Evolutionary conservation across 2,113 vertebrate genomes (phyloP).

Genomic region (Malaclemys terrapin): DNA sequence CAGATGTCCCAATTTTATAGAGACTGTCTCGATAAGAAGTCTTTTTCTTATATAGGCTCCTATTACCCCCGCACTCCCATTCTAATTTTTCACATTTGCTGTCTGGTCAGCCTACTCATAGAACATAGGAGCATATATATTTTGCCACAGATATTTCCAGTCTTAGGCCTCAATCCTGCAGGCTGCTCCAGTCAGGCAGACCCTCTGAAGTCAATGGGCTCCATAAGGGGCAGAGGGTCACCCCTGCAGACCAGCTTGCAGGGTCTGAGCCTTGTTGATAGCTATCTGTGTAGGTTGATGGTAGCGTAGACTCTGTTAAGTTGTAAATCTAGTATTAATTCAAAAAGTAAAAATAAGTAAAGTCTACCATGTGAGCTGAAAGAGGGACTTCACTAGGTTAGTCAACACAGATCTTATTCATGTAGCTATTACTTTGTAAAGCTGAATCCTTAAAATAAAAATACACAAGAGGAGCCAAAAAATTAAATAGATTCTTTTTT

Average conservation of each 20-base stretch:
- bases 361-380: neutral
- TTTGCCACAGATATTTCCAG: neutral
- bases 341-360: conserved; percentile 1
- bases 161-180: neutral
- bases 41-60: no score
- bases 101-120: neutral
- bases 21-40: no score
- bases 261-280: conserved; percentile 20
- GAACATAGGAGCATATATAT: neutral
- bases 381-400: neutral
- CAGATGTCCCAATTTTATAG: no score
- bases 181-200: neutral
- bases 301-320: neutral
- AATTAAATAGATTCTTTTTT: neutral
- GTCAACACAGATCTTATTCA: neutral
- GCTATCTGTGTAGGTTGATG: neutral
- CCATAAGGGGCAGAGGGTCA: neutral
- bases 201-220: neutral
- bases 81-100: no score
- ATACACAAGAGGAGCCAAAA: neutral
- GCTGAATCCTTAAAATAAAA: neutral
- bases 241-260: neutral
- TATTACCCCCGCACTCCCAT: no score
- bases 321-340: conserved; percentile 23
- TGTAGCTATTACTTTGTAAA: neutral